A percentile compares a stretch with the other conserved stretches of the same genome.
Evolutionary conservation across 2,888 invertebrate species (phyloP).

Genomic region (Stenurella melanura): DNA sequence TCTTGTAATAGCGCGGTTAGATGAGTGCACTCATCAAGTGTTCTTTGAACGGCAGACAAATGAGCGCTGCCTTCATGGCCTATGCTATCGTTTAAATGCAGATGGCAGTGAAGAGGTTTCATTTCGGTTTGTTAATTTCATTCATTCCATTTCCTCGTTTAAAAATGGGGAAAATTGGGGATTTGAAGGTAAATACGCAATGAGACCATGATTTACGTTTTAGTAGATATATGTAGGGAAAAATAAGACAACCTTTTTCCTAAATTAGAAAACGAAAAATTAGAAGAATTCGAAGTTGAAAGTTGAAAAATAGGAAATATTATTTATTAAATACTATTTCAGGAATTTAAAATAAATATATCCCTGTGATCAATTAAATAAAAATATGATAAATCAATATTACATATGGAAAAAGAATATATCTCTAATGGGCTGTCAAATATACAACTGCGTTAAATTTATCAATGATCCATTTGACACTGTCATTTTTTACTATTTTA

Average conservation of each 20-base stretch:
- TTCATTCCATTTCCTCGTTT: constrained; percentile 45
- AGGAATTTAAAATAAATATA: no score
- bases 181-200: not conserved
- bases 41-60: constrained; percentile 68
- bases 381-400: no score
- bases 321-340: no score
- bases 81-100: constrained; percentile 52
- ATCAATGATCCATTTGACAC: no score
- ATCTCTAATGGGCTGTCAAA: no score
- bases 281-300: no score
- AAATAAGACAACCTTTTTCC: not conserved
- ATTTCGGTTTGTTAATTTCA: constrained; percentile 55
- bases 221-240: not conserved
- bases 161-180: constrained; percentile 2
- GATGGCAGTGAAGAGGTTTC: constrained; percentile 56
- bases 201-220: not conserved
- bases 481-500: no score
- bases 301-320: no score
- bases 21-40: constrained; percentile 66
- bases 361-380: no score
- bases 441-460: no score
- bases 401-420: no score
- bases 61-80: constrained; percentile 64
- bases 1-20: constrained; percentile 68
- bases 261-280: no score